phyloP scores from a whole-genome alignment of 2,888 invertebrate species.

The Himalopsyche japonica region DNA sequence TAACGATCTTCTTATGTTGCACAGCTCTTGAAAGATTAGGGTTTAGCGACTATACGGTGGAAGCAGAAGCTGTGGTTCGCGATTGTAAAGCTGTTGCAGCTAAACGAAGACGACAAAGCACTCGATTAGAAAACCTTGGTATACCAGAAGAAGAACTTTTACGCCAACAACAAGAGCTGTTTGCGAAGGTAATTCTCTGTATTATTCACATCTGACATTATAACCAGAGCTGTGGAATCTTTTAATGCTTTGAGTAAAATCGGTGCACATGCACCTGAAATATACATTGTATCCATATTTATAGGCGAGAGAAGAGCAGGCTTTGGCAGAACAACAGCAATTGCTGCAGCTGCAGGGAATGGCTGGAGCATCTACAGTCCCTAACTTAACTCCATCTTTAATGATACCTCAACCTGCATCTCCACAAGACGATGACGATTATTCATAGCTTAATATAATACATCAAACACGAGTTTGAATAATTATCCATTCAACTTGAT shows the following conservation, averaged over 20 bases:
- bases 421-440: conserved; percentile 53
- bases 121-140: conserved; percentile 94
- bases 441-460: conserved; percentile 47
- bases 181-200: conserved; percentile 71
- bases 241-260: too few species aligned
- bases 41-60: conserved; percentile 91
- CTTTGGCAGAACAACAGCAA: conserved; percentile 89
- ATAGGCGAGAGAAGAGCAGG: conserved; percentile 86
- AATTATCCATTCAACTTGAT: too few species aligned
- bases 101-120: conserved; percentile 90
- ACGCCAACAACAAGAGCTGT: conserved; percentile 95
- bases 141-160: conserved; percentile 97
- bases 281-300: background rate
- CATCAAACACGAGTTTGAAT: too few species aligned
- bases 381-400: conserved; percentile 45
- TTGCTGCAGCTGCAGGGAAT: conserved; percentile 80
- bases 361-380: conserved; percentile 61
- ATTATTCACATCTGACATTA: background rate
- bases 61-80: conserved; percentile 92
- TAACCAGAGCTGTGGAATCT: background rate
- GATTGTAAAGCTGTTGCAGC: conserved; percentile 98
- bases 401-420: conserved; percentile 51
- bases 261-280: background rate
- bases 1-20: background rate
- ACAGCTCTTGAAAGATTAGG: conserved; percentile 79